Percentiles rank a stretch among this genome's conserved stretches.
These are phyloP conservation scores for Sebastes iracundus DNA, from an alignment of 2,797 vertebrate genomes.

Conservation along the genomic window DNA sequence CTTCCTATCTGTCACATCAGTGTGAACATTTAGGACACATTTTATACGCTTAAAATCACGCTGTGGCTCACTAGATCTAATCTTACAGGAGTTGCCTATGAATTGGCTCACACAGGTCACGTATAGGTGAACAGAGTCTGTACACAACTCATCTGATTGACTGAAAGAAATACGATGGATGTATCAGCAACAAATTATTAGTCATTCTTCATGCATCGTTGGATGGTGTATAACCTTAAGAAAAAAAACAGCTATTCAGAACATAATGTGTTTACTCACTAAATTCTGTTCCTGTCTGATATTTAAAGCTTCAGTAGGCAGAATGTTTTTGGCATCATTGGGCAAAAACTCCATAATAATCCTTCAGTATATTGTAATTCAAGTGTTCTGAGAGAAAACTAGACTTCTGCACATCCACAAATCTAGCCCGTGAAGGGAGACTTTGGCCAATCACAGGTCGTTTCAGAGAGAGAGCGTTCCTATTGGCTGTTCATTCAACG, in stretches of 20 bases:
- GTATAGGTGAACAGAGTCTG: not conserved
- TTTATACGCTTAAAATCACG: constrained; percentile 21
- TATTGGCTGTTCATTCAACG: too few species aligned
- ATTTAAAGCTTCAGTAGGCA: not conserved
- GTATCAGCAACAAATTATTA: not conserved
- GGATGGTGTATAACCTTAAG: not conserved
- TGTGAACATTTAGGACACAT: constrained; percentile 50
- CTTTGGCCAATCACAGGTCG: too few species aligned
- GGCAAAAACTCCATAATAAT: too few species aligned
- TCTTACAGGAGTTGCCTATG: not conserved
- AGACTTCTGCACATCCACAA: too few species aligned
- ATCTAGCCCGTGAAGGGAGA: too few species aligned
- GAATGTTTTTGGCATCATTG: too few species aligned
- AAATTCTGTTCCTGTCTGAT: not conserved
- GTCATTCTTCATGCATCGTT: not conserved
- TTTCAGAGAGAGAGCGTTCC: too few species aligned
- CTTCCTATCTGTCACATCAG: constrained; percentile 31
- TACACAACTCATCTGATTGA: not conserved
- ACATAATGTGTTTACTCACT: not conserved
- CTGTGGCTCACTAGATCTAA: not conserved
- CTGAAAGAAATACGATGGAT: not conserved
- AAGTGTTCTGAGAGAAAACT: too few species aligned
- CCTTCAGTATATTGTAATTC: too few species aligned
- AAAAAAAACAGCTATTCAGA: not conserved
- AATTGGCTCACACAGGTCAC: not conserved